Conservation (phyloP, 2,888 invertebrate genomes). For the Yponomeuta sedellus region DNA sequence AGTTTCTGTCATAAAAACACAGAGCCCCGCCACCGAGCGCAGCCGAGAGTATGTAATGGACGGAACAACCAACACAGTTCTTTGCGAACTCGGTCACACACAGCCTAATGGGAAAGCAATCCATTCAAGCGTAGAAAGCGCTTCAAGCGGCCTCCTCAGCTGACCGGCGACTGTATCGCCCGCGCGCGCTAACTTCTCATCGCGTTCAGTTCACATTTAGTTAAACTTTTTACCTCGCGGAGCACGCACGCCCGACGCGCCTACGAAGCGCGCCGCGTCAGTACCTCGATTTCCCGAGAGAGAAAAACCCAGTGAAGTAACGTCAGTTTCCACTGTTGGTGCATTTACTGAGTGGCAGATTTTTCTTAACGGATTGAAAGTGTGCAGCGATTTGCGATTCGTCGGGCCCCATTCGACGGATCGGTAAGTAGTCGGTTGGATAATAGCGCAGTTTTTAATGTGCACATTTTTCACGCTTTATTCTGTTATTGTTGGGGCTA, state of each 20-base stretch:
- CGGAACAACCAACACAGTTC: no score
- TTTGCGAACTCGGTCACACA: no score
- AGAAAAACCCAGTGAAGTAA: conserved; percentile 69
- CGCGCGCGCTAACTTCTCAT: not conserved
- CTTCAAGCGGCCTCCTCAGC: not conserved
- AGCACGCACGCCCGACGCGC: conserved; percentile 10
- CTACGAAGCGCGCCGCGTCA: conserved; percentile 39
- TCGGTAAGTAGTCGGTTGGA: not conserved
- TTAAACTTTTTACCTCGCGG: not conserved
- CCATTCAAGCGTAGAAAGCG: not conserved
- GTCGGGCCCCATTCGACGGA: not conserved
- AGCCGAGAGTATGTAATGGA: no score
- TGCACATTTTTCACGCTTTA: not conserved
- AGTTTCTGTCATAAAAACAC: no score
- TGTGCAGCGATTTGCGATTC: not conserved
- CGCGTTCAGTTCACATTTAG: not conserved
- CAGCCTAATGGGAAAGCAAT: not conserved
- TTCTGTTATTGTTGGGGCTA: not conserved
- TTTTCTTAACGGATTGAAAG: not conserved
- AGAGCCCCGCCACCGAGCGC: no score
- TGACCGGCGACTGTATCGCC: not conserved
- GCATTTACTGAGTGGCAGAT: not conserved
- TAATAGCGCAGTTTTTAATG: not conserved
- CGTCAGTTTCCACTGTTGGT: not conserved
- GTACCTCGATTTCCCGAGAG: conserved; percentile 61